Percentiles rank a stretch among this genome's conserved stretches.
These are phyloP conservation scores for Cremastinae sp. DNA, from an alignment of 2,888 invertebrate species.

Conservation along the genomic window DNA sequence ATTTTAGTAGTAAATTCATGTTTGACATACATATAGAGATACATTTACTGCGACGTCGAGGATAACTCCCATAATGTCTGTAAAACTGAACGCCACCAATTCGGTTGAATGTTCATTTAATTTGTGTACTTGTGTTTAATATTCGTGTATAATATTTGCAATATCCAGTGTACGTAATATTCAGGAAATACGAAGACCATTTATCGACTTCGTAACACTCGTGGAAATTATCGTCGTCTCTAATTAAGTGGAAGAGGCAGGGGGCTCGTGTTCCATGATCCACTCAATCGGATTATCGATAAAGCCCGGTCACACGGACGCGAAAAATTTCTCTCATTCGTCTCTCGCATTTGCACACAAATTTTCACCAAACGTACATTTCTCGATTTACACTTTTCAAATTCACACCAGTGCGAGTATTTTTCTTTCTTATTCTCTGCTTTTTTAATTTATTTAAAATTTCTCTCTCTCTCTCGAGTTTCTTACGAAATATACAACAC, in stretches of 20 bases:
- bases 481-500: slow-evolving; percentile 38
- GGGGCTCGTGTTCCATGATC: slow-evolving; percentile 67
- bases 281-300: slow-evolving; percentile 59
- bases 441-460: slow-evolving; percentile 9
- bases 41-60: too few species aligned
- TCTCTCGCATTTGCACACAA: too few species aligned
- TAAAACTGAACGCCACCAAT: too few species aligned
- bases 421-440: slow-evolving; percentile 7
- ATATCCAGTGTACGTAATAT: too few species aligned
- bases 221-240: slow-evolving; percentile 37
- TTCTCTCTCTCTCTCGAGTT: background rate
- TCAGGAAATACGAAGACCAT: too few species aligned
- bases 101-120: too few species aligned
- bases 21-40: too few species aligned
- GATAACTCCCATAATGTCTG: too few species aligned
- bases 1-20: background rate
- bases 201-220: slow-evolving; percentile 35
- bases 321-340: slow-evolving; percentile 8
- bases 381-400: slow-evolving; percentile 28
- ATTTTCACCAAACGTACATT: background rate
- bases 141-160: too few species aligned
- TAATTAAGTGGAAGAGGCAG: slow-evolving; percentile 63
- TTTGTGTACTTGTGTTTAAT: too few species aligned
- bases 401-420: slow-evolving; percentile 5
- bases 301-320: slow-evolving; percentile 21